Evolutionary conservation across 2,888 invertebrate genomes (phyloP).

Genomic region (Cephus sareptanus): DNA sequence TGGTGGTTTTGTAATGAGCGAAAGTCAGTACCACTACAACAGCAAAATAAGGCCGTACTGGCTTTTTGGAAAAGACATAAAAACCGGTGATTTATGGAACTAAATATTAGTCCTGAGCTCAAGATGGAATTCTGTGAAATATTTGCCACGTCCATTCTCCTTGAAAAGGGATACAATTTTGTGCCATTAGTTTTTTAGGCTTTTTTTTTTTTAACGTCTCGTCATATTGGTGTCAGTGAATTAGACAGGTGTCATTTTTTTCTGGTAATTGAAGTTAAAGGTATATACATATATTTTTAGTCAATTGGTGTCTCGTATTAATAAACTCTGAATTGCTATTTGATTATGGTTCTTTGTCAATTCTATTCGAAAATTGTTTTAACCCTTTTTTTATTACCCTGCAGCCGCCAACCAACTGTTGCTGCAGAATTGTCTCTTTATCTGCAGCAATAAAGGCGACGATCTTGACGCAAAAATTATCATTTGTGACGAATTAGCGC

Average conservation of each 20-base stretch:
- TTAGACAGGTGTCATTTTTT: neutral
- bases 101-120: neutral
- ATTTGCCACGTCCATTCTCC: neutral
- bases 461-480: neutral
- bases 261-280: neutral
- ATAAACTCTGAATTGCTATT: neutral
- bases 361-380: neutral
- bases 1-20: conserved; percentile 19
- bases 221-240: neutral
- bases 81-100: conserved; percentile 15
- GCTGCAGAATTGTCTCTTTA: neutral
- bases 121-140: conserved; percentile 4
- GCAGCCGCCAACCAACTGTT: neutral
- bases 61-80: conserved; percentile 32
- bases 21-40: conserved; percentile 11
- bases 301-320: neutral
- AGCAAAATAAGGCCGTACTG: neutral
- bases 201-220: neutral
- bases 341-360: neutral
- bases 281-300: neutral
- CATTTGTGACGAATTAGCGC: neutral
- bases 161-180: neutral
- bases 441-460: neutral
- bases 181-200: neutral
- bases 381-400: neutral